Evolutionary conservation across 2,797 vertebrate species (phyloP), one percentile per base, ranked within the genome.

Genomic region (Alcedo atthis): DNA sequence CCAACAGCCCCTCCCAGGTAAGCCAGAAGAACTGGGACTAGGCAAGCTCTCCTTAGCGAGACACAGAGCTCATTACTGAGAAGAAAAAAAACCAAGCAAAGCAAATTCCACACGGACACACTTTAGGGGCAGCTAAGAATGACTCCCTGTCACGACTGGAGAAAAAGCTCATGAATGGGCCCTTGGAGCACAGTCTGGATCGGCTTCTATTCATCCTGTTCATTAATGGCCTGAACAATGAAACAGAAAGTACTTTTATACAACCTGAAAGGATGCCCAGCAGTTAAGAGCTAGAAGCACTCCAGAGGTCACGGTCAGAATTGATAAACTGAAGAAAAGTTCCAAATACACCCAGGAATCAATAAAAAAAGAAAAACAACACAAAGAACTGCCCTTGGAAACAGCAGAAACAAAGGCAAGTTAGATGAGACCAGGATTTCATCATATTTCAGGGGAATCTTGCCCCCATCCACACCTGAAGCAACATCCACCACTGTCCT

Each of bases 231-330:
- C 80, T 69, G 49, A 90, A 67, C 37, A 30, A 85, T 3, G 19
- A 77, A 88, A 87, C 40, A 92, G 58, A 93, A 92, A 90, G 81
- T 48, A 57, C 74, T 88, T 88, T 61, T 33, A 49, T 30, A 77
- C 86, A 88, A 74, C 40, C 92, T 93, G 88, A 90, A 92, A 86
- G 75, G 55, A 63, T 87, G 88, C 81, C 88, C 81, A 90, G 78
- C 63, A 91, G 70, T 70, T 94, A 79, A 92, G 86, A 92, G 86
- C 68, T 84, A 24, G 74, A 81, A 90, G 78, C 88, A 40, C 90
- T 90, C 81, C 1, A 4, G 83, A 92, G 88, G 84, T 92, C 83
- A 91, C 21, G 86, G 79, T 63, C 8, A 0, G 90, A 94, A 93
- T 67, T 91, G 86, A 92, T 70, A 90, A 86, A 84, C 55, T 57